Conservation (phyloP, 2,888 invertebrate genomes). For the Melanostoma scalare region DNA sequence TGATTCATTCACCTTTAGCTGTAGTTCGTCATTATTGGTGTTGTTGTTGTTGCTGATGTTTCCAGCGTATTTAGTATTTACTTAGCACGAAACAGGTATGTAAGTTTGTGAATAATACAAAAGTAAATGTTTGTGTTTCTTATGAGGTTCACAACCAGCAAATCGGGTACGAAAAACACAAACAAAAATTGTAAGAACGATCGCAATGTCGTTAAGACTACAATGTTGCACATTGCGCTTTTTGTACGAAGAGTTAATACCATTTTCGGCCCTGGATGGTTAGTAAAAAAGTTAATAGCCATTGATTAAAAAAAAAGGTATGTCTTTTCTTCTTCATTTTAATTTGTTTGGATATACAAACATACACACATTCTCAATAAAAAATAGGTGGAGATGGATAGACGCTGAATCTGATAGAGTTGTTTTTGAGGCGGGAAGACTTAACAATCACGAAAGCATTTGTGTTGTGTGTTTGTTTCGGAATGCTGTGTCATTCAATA, state of each 20-base stretch:
- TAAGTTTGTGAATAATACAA: not conserved
- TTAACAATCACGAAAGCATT: constrained; percentile 18
- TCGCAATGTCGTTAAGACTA: not conserved
- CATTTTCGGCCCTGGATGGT: not conserved
- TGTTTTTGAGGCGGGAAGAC: constrained; percentile 17
- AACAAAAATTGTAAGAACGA: not conserved
- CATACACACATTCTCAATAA: constrained; percentile 6
- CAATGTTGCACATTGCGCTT: constrained; percentile 26
- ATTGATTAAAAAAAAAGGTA: constrained; percentile 2
- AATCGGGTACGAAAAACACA: constrained; percentile 9
- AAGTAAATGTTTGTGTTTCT: constrained; percentile 58
- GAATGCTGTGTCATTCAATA: constrained; percentile 21
- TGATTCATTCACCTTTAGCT: constrained; percentile 69
- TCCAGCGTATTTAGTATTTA: constrained; percentile 9
- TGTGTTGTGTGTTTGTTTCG: constrained; percentile 10
- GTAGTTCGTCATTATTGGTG: constrained; percentile 27
- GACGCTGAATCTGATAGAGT: not conserved
- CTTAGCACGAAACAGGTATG: constrained; percentile 40
- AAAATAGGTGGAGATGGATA: constrained; percentile 3
- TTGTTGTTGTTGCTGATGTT: constrained; percentile 30
- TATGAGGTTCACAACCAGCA: constrained; percentile 44
- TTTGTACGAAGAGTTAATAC: not conserved
- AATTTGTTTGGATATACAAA: not conserved
- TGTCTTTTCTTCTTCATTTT: not conserved
- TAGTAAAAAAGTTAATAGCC: constrained; percentile 5